Base-by-base conservation (phyloP, 2,113 vertebrate species). In the Montifringilla adamsi region DNA sequence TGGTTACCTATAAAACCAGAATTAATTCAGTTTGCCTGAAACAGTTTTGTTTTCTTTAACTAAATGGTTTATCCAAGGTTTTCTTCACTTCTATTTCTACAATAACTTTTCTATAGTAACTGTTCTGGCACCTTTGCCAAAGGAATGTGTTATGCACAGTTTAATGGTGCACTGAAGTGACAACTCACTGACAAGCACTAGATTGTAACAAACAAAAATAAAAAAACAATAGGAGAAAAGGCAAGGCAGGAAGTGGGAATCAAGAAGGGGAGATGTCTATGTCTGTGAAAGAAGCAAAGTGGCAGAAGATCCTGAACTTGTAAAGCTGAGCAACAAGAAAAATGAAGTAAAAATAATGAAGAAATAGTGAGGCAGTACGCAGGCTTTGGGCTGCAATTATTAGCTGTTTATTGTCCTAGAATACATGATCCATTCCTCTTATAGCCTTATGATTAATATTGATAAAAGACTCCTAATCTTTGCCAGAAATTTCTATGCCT, bases 261-360 rank as follows among this genome's bases (percentile, higher is more conserved):
- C 39, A 52, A 41, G 46, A n/a, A 52, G 0, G 6, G 20, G 10
- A 59, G 16, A 33, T n/a, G n/a, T 2, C 8, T 41, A 0, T 31
- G 11, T 23, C 31, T 80, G 41, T 66, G n/a, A 81, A 81, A 81
- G 13, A 60, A 53, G 37, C 59, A 87, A 50, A 77, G 11, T 21
- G 23, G 31, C 59, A 87, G 46, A 74, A 73, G 64, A 41, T 74
- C n/a, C 27, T 67, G 41, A 12, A 52, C 24, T 9, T 56, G 30
- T 28, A 53, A 89, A 82, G 87, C 15, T 41, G 26, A 59, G 26
- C 9, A 87, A 66, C 31, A 84, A 44, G 26, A 83, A 92, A 5
- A 91, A 81, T 28, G 2, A 81, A 74, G 20, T 1, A 79, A 39
- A 74, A 53, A 50, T 41, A 75, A 23, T 55, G n/a, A 81, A 82